phyloP scores from a whole-genome alignment of 2,797 vertebrate genomes.

The Moxostoma hubbsi region DNA sequence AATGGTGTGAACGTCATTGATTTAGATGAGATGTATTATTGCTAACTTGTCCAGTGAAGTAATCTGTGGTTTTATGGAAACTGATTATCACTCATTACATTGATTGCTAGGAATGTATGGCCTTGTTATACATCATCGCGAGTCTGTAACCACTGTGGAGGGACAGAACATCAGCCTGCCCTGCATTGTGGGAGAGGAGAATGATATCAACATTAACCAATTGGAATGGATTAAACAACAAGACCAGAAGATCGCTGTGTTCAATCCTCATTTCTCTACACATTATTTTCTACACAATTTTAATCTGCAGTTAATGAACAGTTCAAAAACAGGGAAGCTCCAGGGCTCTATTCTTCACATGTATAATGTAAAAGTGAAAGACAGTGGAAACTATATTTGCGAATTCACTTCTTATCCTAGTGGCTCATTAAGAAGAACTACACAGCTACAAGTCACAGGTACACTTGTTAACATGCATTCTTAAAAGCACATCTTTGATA shows the following conservation, averaged over 20 bases:
- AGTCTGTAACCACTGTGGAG: slow-evolving; percentile 48
- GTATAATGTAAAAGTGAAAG: slow-evolving; percentile 12
- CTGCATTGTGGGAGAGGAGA: slow-evolving; percentile 26
- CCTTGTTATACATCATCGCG: not conserved
- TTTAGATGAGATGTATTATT: not conserved
- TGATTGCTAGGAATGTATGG: slow-evolving; percentile 30
- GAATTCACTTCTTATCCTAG: slow-evolving; percentile 58
- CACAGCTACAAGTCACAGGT: slow-evolving; percentile 69
- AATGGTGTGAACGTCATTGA: not conserved
- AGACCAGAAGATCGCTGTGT: slow-evolving; percentile 60
- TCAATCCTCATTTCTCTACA: fast-evolving
- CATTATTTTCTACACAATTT: not conserved
- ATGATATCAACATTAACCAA: not conserved
- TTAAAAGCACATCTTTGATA: not conserved
- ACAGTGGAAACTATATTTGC: slow-evolving; percentile 69
- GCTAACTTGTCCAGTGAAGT: not conserved
- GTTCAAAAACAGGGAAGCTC: fast-evolving
- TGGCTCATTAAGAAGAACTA: slow-evolving; percentile 46
- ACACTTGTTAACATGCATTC: slow-evolving; percentile 38
- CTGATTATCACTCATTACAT: slow-evolving; percentile 1
- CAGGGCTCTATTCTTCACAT: slow-evolving; percentile 61
- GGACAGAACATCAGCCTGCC: slow-evolving; percentile 63
- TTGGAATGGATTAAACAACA: slow-evolving; percentile 66
- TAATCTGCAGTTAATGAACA: slow-evolving; percentile 4
- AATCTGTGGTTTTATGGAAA: slow-evolving; percentile 6